Evolutionary conservation across 1,140 invertebrate genomes (phyloP), one percentile per base, ranked within the genome.

Genomic region (Drosophila fuyamai): DNA sequence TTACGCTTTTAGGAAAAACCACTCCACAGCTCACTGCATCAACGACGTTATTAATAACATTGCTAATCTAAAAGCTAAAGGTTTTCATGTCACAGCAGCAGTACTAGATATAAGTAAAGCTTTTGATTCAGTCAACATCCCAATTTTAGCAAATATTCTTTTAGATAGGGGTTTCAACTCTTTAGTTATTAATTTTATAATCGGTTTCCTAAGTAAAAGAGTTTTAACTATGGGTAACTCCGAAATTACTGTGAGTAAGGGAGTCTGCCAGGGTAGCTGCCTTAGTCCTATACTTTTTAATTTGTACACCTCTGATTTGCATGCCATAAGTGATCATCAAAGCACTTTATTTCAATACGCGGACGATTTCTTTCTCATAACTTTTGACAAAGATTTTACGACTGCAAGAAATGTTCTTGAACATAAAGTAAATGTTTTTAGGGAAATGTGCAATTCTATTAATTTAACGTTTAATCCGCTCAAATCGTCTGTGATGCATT

Each of bases 341-440:
- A 40, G 12, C 38, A 40, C 38, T 5, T 40, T 40, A 13, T 29
- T 50, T 50, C 23, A 32, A 48, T 29, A 48, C 23, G 47, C 23
- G 13, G 23, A 50, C 23, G 23, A 29, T 48, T 29, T 27, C 18
- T 23, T 47, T 27, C 44, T 47, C 13, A 23, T 29, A 2, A 27
- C 18, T 9, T 48, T n/a, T 27, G 46, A 48, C 23, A 48, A n/a
- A 29, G 46, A 29, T 13, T 50, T 50, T 27, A 27, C 6, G 47
- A n/a, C 47, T 23, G 47, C 47, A 50, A 29, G 13, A 50, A n/a
- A 27, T 48, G 13, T 48, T 43, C 40, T 48, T n/a, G 47, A 48
- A n/a, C 23, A n/a, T 48, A 48, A 13, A 48, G 46, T 48, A 8
- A 48, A 29, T n/a, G 27, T 8, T n/a, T 48, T 48, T 48, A 48